Conservation (phyloP, 2,113 vertebrate species). For the Varanus komodoensis region DNA sequence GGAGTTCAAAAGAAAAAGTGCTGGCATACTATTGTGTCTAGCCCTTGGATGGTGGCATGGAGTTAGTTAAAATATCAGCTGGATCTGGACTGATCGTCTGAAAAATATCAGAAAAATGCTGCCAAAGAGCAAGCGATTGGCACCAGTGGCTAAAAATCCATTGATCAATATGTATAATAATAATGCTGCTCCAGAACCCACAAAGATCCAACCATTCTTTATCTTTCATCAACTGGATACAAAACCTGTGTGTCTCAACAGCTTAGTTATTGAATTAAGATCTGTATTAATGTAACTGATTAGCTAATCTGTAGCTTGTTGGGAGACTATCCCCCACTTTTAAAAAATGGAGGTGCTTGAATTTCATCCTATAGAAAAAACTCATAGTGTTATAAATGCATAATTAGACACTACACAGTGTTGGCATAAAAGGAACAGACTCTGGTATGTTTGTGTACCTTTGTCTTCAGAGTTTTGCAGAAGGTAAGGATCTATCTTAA, state of each 20-base stretch:
- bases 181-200: too few relatives aligned
- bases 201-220: neutral
- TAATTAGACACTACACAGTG: neutral
- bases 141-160: neutral
- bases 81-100: neutral
- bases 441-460: neutral
- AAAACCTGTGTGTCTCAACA: neutral
- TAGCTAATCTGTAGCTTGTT: neutral
- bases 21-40: neutral
- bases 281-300: neutral
- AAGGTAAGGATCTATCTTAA: neutral
- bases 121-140: neutral
- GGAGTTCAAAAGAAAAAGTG: neutral
- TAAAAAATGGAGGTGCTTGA: neutral
- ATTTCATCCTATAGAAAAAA: neutral
- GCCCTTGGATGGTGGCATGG: neutral
- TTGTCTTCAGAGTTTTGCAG: neutral
- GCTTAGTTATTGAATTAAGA: neutral
- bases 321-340: neutral
- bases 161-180: neutral
- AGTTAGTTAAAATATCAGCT: neutral
- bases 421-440: neutral
- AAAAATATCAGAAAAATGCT: neutral
- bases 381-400: neutral
- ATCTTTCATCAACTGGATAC: neutral